Evolutionary conservation across 2,797 vertebrate species (phyloP), one percentile per base, ranked within the genome.

Genomic region (Acrocephalus scirpaceus): DNA sequence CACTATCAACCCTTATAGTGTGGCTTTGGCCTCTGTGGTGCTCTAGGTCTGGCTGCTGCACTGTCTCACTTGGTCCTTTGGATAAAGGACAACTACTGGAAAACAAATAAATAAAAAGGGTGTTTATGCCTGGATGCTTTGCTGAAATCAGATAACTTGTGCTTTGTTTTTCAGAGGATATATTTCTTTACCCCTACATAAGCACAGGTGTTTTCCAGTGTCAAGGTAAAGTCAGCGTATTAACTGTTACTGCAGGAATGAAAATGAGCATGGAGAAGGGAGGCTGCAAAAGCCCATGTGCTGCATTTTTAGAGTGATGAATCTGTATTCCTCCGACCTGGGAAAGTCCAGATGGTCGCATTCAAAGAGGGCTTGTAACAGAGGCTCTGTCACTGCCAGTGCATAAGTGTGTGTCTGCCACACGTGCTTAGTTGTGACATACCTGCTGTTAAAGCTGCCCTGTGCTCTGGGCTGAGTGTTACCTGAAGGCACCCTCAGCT

Each of bases 1-100:
- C 47, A 44, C 30, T 66, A 13, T 34, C 16, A 53, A 0, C 20
- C 22, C 5, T 66, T 22, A 11, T 0, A 11, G 0, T 2, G 6
- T 45, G 57, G 50, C 25, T 81, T 74, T 54, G 57, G 29, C 25
- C 9, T 30, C 1, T 21, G 21, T 45, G 18, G 18, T 76, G 48
- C 5, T 5, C 22, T 16, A 16, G 27, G 29, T 67, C 60, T 91
- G 64, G 32, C 54, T 61, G 27, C 38, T 80, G 47, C 45, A 32
- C 17, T 60, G 5, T 79, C 65, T 72, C 30, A 48, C 26, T 10
- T 45, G 26, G 26, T 67, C 32, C 48, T 77, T 60, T 86, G 42
- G 45, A 13, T 73, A 66, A 77, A 9, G 22, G 25, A 25, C 27
- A 66, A 3, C 57, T 74, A n/a, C 56, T 80, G 20, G 48, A 61